phyloP scores from a whole-genome alignment of 2,797 vertebrate genomes.

The Pangasius larnaudii region DNA sequence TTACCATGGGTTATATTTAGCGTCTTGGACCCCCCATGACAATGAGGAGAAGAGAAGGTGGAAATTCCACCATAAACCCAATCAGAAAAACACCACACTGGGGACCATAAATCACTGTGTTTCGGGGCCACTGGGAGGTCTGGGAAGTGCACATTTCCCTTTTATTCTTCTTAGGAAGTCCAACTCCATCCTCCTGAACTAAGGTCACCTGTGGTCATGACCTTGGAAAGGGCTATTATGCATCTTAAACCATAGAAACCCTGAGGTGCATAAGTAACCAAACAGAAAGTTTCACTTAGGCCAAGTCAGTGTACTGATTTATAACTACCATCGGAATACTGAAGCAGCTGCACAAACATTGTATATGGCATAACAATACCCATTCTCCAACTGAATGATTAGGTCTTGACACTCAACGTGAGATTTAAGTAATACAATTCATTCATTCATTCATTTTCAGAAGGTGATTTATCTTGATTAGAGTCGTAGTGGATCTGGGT shows the following conservation, averaged over 20 bases:
- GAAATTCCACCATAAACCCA: slow-evolving; percentile 82
- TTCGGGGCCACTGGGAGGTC: slow-evolving; percentile 77
- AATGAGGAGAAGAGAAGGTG: slow-evolving; percentile 67
- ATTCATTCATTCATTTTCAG: background rate
- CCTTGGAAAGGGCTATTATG: slow-evolving; percentile 73
- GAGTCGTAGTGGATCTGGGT: background rate
- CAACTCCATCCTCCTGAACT: slow-evolving; percentile 71
- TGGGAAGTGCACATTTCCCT: slow-evolving; percentile 82
- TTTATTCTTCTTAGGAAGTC: slow-evolving; percentile 78
- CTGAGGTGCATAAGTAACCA: slow-evolving; percentile 46
- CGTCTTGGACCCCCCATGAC: slow-evolving; percentile 61
- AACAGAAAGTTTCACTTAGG: slow-evolving; percentile 24
- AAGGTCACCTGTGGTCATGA: slow-evolving; percentile 71
- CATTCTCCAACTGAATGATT: background rate
- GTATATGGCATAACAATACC: slow-evolving; percentile 33
- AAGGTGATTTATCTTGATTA: background rate
- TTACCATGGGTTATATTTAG: slow-evolving; percentile 63
- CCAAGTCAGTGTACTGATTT: slow-evolving; percentile 43
- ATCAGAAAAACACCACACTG: slow-evolving; percentile 71
- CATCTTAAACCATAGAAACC: slow-evolving; percentile 69
- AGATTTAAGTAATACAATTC: background rate
- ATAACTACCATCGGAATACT: slow-evolving; percentile 15
- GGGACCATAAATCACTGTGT: slow-evolving; percentile 75
- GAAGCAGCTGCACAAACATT: slow-evolving; percentile 43
- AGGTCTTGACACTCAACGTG: background rate